Evolutionary conservation across 1,140 invertebrate species (phyloP).

Genomic region (Bombus breviceps): DNA sequence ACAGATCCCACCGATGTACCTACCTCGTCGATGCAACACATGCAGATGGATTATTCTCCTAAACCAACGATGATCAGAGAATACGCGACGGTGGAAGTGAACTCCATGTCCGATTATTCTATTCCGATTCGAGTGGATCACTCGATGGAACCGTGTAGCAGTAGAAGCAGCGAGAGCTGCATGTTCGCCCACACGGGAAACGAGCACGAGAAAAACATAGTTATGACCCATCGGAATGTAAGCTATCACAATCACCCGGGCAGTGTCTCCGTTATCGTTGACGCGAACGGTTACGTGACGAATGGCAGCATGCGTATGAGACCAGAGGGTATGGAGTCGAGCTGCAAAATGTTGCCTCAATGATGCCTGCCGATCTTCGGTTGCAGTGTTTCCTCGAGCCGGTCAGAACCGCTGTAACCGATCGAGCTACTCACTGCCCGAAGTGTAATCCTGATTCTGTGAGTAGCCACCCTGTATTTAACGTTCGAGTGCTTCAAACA

Average conservation of each 20-base stretch:
- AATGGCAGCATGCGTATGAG: conserved; percentile 84
- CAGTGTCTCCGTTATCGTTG: conserved; percentile 73
- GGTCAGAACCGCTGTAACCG: conserved; percentile 67
- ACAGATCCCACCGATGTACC: conserved; percentile 65
- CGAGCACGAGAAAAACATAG: conserved; percentile 62
- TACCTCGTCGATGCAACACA: conserved; percentile 64
- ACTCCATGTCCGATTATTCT: conserved; percentile 71
- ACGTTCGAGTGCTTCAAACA: background rate
- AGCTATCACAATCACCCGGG: conserved; percentile 66
- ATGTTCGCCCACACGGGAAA: conserved; percentile 63
- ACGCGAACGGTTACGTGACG: conserved; percentile 81
- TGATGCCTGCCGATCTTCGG: conserved; percentile 80
- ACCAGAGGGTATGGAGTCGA: conserved; percentile 85
- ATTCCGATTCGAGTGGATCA: conserved; percentile 72
- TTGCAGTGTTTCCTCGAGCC: conserved; percentile 68
- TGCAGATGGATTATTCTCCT: conserved; percentile 66
- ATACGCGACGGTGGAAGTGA: conserved; percentile 69
- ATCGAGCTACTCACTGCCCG: conserved; percentile 44
- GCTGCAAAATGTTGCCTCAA: conserved; percentile 78
- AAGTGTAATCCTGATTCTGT: conserved; percentile 58
- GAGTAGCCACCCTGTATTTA: conserved; percentile 11
- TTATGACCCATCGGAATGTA: conserved; percentile 61
- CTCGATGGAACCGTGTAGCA: conserved; percentile 69
- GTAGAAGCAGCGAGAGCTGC: conserved; percentile 67
- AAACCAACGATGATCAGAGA: conserved; percentile 73